A percentile compares a stretch with the other conserved stretches of the same genome.
Conservation (phyloP, 1,140 invertebrate species). For the Epicauta chinensis region DNA sequence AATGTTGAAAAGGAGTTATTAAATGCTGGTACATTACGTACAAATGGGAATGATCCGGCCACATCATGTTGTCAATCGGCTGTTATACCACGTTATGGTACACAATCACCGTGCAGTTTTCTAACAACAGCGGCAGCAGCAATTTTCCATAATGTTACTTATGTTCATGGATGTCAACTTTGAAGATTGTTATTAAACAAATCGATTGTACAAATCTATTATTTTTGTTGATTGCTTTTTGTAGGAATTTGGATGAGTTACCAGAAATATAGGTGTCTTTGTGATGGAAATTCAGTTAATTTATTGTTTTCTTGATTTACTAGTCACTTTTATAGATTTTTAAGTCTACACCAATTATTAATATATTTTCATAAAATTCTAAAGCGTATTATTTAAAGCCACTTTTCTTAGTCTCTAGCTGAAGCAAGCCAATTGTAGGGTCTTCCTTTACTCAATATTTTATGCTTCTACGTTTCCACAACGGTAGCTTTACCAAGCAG, state of each 20-base stretch:
- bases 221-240: neutral
- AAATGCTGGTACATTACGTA: slow-evolving; percentile 25
- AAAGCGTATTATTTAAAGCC: too few relatives aligned
- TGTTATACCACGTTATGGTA: slow-evolving; percentile 29
- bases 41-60: slow-evolving; percentile 16
- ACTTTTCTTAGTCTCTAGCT: too few relatives aligned
- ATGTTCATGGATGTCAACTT: slow-evolving; percentile 62
- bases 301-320: neutral
- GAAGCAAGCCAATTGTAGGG: too few relatives aligned
- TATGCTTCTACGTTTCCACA: too few relatives aligned
- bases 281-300: neutral
- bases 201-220: too few relatives aligned
- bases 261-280: neutral
- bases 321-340: neutral
- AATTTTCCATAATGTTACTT: slow-evolving; percentile 66
- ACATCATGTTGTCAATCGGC: slow-evolving; percentile 27
- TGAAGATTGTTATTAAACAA: slow-evolving; percentile 15
- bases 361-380: neutral
- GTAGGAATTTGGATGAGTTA: neutral
- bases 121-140: slow-evolving; percentile 55
- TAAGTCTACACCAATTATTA: neutral
- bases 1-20: slow-evolving; percentile 57
- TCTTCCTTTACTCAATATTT: too few relatives aligned
- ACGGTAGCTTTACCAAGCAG: too few relatives aligned
- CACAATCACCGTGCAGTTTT: slow-evolving; percentile 46